Conservation (phyloP, 2,888 invertebrate species). For the Dryococelus australis region DNA sequence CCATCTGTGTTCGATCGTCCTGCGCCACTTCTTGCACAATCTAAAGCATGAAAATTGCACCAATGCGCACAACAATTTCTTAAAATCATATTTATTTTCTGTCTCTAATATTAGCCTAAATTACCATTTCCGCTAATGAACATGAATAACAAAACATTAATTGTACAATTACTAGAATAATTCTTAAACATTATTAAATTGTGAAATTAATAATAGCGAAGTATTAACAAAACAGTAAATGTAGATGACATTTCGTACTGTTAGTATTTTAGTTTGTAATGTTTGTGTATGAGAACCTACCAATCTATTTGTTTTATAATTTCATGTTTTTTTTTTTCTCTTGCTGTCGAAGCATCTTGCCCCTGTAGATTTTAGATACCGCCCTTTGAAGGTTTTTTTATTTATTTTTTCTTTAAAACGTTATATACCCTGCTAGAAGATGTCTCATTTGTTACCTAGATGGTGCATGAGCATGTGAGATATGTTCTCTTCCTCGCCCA, state of each 20-base stretch:
- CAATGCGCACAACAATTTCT: not conserved
- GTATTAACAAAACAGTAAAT: not conserved
- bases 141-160: too few species aligned
- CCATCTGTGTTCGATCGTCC: slow-evolving; percentile 22
- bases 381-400: not conserved
- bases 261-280: not conserved
- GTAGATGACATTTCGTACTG: not conserved
- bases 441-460: slow-evolving; percentile 4
- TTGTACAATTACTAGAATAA: too few species aligned
- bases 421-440: not conserved
- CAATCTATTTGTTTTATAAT: not conserved
- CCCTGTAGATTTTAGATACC: not conserved
- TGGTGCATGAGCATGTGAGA: slow-evolving; percentile 5
- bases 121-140: too few species aligned
- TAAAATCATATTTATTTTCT: not conserved
- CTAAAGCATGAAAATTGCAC: slow-evolving; percentile 2
- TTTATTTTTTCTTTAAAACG: not conserved
- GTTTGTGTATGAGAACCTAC: not conserved
- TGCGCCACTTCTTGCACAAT: not conserved
- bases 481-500: not conserved
- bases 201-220: not conserved
- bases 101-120: too few species aligned
- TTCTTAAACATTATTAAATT: too few species aligned
- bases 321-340: not conserved
- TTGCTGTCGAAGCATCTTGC: not conserved